Percentiles rank a stretch among this genome's conserved stretches.
These are phyloP conservation scores for Amblyopsis rosae DNA, from an alignment of 2,113 vertebrate genomes.

Conservation along the genomic window DNA sequence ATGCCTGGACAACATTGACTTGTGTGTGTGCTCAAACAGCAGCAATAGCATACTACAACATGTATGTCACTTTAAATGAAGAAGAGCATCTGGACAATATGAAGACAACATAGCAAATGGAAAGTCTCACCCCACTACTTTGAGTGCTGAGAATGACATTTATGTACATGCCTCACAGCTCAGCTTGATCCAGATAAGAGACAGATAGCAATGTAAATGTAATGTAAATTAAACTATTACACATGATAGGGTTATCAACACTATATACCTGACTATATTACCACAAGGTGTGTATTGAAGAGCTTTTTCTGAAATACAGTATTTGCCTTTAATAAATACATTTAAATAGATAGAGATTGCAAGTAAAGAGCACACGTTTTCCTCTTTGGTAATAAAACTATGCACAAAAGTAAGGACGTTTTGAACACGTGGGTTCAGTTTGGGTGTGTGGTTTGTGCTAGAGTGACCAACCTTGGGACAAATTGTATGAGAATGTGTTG, in stretches of 20 bases:
- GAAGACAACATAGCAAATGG: neutral
- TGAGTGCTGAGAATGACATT: neutral
- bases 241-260: neutral
- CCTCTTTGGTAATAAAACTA: too few species aligned
- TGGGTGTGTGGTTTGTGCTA: too few species aligned
- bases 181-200: slow-evolving; percentile 5
- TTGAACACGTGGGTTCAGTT: too few species aligned
- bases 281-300: too few species aligned
- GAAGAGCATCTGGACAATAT: neutral
- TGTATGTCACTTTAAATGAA: slow-evolving; percentile 60
- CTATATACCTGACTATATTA: too few species aligned
- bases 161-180: slow-evolving; percentile 46
- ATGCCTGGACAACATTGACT: neutral
- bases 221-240: neutral
- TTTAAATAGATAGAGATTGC: too few species aligned
- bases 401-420: too few species aligned
- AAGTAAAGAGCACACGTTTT: too few species aligned
- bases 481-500: too few species aligned
- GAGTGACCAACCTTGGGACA: too few species aligned
- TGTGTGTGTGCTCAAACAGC: slow-evolving; percentile 33
- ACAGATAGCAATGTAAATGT: neutral
- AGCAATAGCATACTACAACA: neutral
- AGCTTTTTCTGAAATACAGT: too few species aligned
- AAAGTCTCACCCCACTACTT: neutral
- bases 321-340: too few species aligned